Conservation (phyloP, 2,888 invertebrate genomes). For the Leptinotarsa rubiginosa region DNA sequence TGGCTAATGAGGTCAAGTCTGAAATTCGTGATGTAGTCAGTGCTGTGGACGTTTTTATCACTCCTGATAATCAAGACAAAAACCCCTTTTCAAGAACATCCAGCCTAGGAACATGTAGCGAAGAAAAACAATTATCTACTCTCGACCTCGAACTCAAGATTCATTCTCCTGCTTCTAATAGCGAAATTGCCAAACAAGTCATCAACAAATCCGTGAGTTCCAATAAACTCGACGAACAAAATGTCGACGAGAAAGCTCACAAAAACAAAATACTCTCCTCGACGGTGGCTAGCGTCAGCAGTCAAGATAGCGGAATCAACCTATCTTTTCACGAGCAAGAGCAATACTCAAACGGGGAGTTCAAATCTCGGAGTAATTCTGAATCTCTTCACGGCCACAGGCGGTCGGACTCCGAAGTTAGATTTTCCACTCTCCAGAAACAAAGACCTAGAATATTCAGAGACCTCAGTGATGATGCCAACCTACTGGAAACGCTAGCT, state of each 20-base stretch:
- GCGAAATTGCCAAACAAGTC: slow-evolving; percentile 60
- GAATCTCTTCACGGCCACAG: slow-evolving; percentile 58
- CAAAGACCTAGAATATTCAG: slow-evolving; percentile 56
- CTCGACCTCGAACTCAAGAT: slow-evolving; percentile 50
- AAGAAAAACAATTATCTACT: slow-evolving; percentile 53
- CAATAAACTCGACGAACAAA: slow-evolving; percentile 72
- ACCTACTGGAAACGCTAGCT: slow-evolving; percentile 61
- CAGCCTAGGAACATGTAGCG: slow-evolving; percentile 53
- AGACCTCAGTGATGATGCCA: slow-evolving; percentile 54
- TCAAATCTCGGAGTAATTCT: slow-evolving; percentile 61
- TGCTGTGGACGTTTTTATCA: slow-evolving; percentile 74
- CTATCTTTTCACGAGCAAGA: slow-evolving; percentile 79
- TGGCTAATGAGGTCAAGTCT: slow-evolving; percentile 83
- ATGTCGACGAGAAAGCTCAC: slow-evolving; percentile 58
- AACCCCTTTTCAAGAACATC: slow-evolving; percentile 59
- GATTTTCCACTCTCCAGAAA: slow-evolving; percentile 60
- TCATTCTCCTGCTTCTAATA: slow-evolving; percentile 61
- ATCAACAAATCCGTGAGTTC: slow-evolving; percentile 71
- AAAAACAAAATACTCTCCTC: slow-evolving; percentile 72
- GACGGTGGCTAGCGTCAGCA: slow-evolving; percentile 77
- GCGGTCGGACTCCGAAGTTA: slow-evolving; percentile 58
- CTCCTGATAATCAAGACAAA: slow-evolving; percentile 61
- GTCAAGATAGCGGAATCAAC: slow-evolving; percentile 84
- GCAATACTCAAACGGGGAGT: slow-evolving; percentile 51
- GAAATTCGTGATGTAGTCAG: slow-evolving; percentile 81